These are phyloP conservation scores for Bibio marci DNA, from an alignment of 2,888 invertebrate species.

Conservation along the genomic window DNA sequence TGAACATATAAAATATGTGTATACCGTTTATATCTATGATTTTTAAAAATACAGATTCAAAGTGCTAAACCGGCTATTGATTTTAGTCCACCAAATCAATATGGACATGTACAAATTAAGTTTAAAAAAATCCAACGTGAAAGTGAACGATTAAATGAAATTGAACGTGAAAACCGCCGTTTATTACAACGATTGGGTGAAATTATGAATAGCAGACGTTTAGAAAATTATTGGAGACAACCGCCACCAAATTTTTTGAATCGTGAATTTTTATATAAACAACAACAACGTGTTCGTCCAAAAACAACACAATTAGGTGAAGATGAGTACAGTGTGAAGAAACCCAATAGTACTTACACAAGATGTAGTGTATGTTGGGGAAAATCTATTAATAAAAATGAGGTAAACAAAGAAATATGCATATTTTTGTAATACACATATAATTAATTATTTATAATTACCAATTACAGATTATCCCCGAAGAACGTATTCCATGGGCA, in stretches of 20 bases:
- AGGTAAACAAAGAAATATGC: constrained; percentile 11
- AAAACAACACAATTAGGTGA: not conserved
- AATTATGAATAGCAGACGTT: constrained; percentile 46
- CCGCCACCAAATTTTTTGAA: constrained; percentile 37
- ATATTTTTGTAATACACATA: not conserved
- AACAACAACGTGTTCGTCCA: constrained; percentile 14
- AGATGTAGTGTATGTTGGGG: constrained; percentile 24
- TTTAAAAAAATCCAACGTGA: constrained; percentile 53
- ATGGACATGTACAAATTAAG: constrained; percentile 49
- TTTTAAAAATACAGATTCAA: constrained; percentile 31
- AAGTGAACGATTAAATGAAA: constrained; percentile 42
- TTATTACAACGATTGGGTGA: constrained; percentile 45
- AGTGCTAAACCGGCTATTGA: constrained; percentile 51
- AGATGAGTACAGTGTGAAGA: too few relatives aligned
- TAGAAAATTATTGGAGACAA: constrained; percentile 48
- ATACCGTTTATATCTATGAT: too few relatives aligned
- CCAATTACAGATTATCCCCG: constrained; percentile 26
- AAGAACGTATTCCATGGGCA: constrained; percentile 26
- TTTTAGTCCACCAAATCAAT: constrained; percentile 39
- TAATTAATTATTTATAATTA: too few relatives aligned
- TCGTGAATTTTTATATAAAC: constrained; percentile 23
- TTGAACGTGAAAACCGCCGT: constrained; percentile 49
- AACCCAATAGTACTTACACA: constrained; percentile 7
- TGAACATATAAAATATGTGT: too few relatives aligned
- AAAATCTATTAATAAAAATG: constrained; percentile 18